Percentiles rank a stretch among this genome's conserved stretches.
Evolutionary conservation across 2,888 invertebrate genomes (phyloP).

Genomic region (Drosophila helvetica): DNA sequence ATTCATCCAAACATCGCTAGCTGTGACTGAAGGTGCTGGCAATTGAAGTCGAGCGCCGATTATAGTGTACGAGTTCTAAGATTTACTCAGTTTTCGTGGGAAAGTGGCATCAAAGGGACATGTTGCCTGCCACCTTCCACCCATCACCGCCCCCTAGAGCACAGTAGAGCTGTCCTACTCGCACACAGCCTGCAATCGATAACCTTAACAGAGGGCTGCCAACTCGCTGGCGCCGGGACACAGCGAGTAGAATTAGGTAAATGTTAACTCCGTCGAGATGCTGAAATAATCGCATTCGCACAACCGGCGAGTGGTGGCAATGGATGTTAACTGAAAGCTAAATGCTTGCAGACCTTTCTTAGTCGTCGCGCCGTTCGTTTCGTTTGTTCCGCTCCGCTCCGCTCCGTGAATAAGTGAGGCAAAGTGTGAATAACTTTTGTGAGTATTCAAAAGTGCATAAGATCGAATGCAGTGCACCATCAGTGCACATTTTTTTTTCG

Average conservation of each 20-base stretch:
- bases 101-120: not conserved
- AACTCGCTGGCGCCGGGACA: slow-evolving; percentile 31
- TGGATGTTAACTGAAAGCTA: slow-evolving; percentile 48
- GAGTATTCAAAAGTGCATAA: not conserved
- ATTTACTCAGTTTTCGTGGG: not conserved
- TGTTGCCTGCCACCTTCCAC: not conserved
- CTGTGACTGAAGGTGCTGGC: not conserved
- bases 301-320: slow-evolving; percentile 56
- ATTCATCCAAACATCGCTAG: not conserved
- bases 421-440: not conserved
- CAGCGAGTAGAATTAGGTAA: slow-evolving; percentile 28
- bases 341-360: not conserved
- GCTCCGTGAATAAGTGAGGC: not conserved
- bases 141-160: slow-evolving; percentile 29
- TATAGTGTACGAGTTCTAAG: not conserved
- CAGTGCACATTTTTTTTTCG: not conserved
- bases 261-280: slow-evolving; percentile 16
- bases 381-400: not conserved
- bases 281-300: slow-evolving; percentile 32
- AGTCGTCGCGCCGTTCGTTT: slow-evolving; percentile 8
- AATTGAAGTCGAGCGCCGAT: not conserved
- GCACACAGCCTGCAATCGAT: slow-evolving; percentile 62
- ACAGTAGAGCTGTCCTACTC: slow-evolving; percentile 43
- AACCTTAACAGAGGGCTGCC: slow-evolving; percentile 70
- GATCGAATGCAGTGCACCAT: not conserved